Percentiles rank a stretch among this genome's conserved stretches.
These are phyloP conservation scores for Poecile atricapillus DNA, from an alignment of 2,113 vertebrate species.

Conservation along the genomic window DNA sequence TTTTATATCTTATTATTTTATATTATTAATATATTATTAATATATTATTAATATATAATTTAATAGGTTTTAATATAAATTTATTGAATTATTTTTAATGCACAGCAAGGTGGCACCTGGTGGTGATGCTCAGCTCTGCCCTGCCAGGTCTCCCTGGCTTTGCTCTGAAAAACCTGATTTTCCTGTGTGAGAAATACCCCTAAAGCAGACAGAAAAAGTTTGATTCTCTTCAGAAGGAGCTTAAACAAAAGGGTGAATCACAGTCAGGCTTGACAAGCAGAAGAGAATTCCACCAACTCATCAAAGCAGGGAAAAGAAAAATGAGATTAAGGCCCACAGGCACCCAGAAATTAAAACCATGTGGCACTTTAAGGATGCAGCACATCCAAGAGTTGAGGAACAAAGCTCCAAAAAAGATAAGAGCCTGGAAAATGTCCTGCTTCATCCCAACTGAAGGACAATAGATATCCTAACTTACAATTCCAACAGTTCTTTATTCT, in stretches of 20 bases:
- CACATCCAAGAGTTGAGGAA: not conserved
- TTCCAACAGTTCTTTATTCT: not conserved
- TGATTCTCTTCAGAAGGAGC: not conserved
- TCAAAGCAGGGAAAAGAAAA: not conserved
- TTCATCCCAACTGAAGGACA: not conserved
- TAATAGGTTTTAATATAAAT: too few relatives aligned
- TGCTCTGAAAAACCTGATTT: not conserved
- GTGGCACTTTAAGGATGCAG: not conserved
- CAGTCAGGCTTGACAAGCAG: not conserved
- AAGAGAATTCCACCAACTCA: not conserved
- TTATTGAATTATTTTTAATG: not conserved
- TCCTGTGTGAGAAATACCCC: not conserved
- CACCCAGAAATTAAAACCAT: not conserved
- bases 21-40: too few relatives aligned
- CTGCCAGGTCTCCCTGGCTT: not conserved
- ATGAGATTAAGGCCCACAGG: not conserved
- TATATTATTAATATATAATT: too few relatives aligned
- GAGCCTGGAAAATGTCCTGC: not conserved
- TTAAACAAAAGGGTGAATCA: slow-evolving; percentile 11
- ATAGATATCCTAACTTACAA: not conserved
- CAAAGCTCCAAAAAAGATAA: not conserved
- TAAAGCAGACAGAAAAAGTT: not conserved
- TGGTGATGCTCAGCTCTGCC: not conserved
- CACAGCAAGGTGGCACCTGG: not conserved
- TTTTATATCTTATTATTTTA: too few relatives aligned